Evolutionary conservation across 2,797 vertebrate genomes (phyloP).

Genomic region (Pseudochirops corinnae): DNA sequence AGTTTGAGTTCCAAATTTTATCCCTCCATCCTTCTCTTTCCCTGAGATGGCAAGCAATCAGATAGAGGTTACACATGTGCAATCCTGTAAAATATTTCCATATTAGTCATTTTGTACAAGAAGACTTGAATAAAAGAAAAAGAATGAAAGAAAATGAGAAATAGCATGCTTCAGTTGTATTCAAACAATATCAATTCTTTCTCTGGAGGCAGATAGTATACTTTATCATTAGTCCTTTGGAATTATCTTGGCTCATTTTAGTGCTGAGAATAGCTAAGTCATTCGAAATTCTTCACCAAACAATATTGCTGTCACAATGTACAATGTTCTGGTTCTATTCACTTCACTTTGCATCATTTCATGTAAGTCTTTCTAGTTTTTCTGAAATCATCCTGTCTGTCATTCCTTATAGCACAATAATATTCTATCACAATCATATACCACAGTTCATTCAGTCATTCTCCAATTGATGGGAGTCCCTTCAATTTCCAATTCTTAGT

Average conservation of each 20-base stretch:
- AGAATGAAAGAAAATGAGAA: background rate
- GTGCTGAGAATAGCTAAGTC: background rate
- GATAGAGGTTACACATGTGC: background rate
- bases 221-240: background rate
- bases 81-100: background rate
- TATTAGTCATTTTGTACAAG: background rate
- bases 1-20: background rate
- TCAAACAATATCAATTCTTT: background rate
- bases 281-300: background rate
- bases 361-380: background rate
- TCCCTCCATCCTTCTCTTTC: background rate
- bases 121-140: background rate
- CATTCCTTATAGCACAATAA: background rate
- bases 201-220: background rate
- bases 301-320: background rate
- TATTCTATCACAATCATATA: background rate
- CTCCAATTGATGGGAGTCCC: background rate
- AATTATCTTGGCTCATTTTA: background rate
- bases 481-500: background rate
- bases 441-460: background rate
- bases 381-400: background rate
- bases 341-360: background rate
- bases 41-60: too few relatives aligned
- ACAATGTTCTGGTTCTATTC: background rate
- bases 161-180: background rate